Conservation (phyloP, 1,140 invertebrate species). For the Lepidurus apus region DNA sequence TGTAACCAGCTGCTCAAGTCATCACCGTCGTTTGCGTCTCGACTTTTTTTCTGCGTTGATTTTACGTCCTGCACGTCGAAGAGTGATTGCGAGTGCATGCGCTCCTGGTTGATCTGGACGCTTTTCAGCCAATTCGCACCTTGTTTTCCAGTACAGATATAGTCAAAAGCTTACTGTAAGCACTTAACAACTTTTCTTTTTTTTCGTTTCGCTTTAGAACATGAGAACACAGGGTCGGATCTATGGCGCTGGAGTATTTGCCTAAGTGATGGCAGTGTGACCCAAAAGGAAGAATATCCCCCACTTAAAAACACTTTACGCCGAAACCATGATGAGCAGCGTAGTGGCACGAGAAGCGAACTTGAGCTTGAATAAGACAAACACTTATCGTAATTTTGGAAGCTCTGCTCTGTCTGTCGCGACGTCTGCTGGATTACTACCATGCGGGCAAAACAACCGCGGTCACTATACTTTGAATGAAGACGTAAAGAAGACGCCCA, state of each 20-base stretch:
- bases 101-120: no score
- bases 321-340: not conserved
- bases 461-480: conserved; percentile 22
- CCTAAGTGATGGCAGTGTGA: not conserved
- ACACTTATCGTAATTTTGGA: not conserved
- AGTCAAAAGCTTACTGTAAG: no score
- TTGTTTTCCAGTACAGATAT: no score
- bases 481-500: conserved; percentile 14
- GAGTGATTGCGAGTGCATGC: no score
- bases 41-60: not conserved
- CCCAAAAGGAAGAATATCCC: not conserved
- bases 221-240: no score
- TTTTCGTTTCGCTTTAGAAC: no score
- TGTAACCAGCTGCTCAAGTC: conserved; percentile 21
- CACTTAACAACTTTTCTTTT: no score
- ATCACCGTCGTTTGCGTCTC: not conserved
- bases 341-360: conserved; percentile 15
- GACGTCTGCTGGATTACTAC: not conserved
- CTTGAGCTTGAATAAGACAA: not conserved
- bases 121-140: no score
- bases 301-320: not conserved
- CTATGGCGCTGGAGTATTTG: not conserved
- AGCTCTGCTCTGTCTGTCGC: not conserved
- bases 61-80: not conserved
- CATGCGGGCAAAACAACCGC: not conserved